Evolutionary conservation across 2,888 invertebrate genomes (phyloP), one percentile per base, ranked within the genome.

Genomic region (Himalopsyche kuldschensis): DNA sequence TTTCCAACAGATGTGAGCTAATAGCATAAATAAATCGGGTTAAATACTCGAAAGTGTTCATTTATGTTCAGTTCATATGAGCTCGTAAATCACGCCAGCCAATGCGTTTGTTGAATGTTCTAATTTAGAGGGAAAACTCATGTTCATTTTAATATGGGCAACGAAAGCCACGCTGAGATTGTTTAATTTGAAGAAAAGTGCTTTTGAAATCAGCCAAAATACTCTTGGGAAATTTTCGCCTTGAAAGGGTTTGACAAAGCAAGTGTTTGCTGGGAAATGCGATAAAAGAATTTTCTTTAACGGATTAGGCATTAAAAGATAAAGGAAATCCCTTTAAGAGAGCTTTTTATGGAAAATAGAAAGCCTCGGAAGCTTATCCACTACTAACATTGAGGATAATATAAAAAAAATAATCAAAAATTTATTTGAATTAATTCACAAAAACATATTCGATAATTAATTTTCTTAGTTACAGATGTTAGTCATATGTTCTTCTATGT

Each of bases 231-330:
- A 69, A 69, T 69, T 69, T 69, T 69, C 30, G 69, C 69, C 69
- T 27, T 27, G 69, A 27, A 69, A 69, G 69, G 69, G 69, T 69
- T 69, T 69, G 69, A 69, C 69, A 69, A 69, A 69, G 69, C 24
- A 69, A 69, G 69, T 69, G 69, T 69, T 69, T 27, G 69, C 69
- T 27, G 69, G 27, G 15, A 69, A 69, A 27, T 27, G 69, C 69
- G 69, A 69, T 69, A 69, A 69, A 69, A 69, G 69, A 27, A 69
- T 69, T 69, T 69, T 69, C 20, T 15, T 27, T 69, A 69, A 69
- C 69, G 69, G 69, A 69, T 69, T 69, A 69, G 69, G 69, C 69
- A 69, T 69, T 69, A 69, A 69, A 69, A 69, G 69, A 69, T 69
- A 69, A 69, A 69, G 69, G 30, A 69, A 69, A 10, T 4, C 69